phyloP scores from a whole-genome alignment of 2,113 vertebrate species.

The Verasper variegatus region DNA sequence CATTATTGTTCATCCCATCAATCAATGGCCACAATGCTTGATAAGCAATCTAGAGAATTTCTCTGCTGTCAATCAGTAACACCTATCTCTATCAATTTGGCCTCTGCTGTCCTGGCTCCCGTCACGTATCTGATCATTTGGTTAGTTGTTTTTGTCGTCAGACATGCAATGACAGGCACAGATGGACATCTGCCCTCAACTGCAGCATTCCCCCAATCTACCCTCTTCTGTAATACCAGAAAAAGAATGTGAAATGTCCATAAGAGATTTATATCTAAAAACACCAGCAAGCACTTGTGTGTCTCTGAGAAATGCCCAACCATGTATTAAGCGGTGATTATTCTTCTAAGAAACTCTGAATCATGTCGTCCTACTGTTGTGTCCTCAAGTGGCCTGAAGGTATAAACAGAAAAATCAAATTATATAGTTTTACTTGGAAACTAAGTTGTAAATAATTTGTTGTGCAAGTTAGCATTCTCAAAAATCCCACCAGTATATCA shows the following conservation, averaged over 20 bases:
- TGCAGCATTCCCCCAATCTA: neutral
- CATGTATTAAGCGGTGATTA: constrained; percentile 8
- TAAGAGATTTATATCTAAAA: constrained; percentile 15
- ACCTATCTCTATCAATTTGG: constrained; percentile 49
- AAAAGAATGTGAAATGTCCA: constrained; percentile 41
- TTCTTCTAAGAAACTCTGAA: constrained; percentile 12
- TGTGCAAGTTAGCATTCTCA: neutral
- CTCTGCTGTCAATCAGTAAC: constrained; percentile 54
- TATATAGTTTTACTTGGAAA: constrained; percentile 12
- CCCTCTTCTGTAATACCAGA: neutral
- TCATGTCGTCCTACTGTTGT: constrained; percentile 17
- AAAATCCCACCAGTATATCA: neutral
- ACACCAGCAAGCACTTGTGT: neutral
- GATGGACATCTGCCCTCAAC: neutral
- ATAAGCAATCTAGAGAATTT: constrained; percentile 53
- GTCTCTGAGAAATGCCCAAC: constrained; percentile 4
- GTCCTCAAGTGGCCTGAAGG: constrained; percentile 25
- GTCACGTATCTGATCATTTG: constrained; percentile 37
- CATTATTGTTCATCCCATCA: constrained; percentile 47
- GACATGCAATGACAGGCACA: constrained; percentile 31
- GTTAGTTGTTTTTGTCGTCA: constrained; percentile 45
- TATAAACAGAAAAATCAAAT: constrained; percentile 27
- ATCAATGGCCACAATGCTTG: constrained; percentile 8
- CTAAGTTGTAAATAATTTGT: neutral
- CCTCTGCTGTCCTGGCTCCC: constrained; percentile 26